Evolutionary conservation across 2,888 invertebrate genomes (phyloP).

Genomic region (Sycophila texana): DNA sequence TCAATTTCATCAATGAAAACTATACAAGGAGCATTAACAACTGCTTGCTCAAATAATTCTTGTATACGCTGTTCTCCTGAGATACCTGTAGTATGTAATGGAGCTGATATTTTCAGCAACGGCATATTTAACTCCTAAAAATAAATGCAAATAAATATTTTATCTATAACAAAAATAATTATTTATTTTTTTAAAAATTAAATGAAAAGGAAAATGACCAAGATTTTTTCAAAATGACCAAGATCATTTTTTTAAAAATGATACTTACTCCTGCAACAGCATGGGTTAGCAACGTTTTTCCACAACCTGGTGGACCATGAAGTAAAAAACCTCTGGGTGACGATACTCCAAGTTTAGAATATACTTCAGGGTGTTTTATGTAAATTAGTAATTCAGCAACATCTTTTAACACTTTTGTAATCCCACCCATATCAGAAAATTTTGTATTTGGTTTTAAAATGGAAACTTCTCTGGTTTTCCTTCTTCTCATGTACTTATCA

Average conservation of each 20-base stretch:
- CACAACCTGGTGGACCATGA: slow-evolving; percentile 98
- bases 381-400: slow-evolving; percentile 88
- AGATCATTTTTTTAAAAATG: slow-evolving; percentile 32
- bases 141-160: slow-evolving; percentile 1
- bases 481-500: slow-evolving; percentile 66
- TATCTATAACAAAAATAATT: neutral
- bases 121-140: slow-evolving; percentile 87
- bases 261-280: slow-evolving; percentile 87
- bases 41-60: slow-evolving; percentile 91
- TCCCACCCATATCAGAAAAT: slow-evolving; percentile 89
- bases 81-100: slow-evolving; percentile 94
- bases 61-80: slow-evolving; percentile 96
- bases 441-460: slow-evolving; percentile 76
- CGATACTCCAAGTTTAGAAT: slow-evolving; percentile 87
- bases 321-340: slow-evolving; percentile 94
- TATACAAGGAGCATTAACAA: slow-evolving; percentile 86
- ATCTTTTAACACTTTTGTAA: slow-evolving; percentile 83
- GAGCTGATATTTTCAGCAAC: slow-evolving; percentile 90
- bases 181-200: neutral
- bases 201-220: too few relatives aligned
- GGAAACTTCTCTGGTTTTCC: slow-evolving; percentile 68
- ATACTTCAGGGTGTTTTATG: slow-evolving; percentile 94
- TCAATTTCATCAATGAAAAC: slow-evolving; percentile 98
- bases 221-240: too few relatives aligned
- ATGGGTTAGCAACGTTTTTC: slow-evolving; percentile 89